Evolutionary conservation across 2,888 invertebrate species (phyloP).

Genomic region (Rotaria magnacalcarata): DNA sequence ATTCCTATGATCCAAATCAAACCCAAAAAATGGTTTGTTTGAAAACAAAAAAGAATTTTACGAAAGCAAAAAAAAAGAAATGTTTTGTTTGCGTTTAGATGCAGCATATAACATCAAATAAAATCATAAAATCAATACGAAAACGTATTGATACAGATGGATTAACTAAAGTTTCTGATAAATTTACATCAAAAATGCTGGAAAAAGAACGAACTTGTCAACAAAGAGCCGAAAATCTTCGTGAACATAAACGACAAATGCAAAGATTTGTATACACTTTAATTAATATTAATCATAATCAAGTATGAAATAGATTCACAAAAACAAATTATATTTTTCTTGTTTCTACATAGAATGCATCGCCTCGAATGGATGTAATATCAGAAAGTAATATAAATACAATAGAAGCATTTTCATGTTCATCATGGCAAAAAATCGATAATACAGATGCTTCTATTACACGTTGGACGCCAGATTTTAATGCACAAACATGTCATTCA

Average conservation of each 20-base stretch:
- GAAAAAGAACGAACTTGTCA: conserved; percentile 26
- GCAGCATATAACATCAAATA: neutral
- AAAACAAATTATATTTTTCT: neutral
- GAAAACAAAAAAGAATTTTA: neutral
- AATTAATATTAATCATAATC: neutral
- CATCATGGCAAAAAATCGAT: conserved; percentile 29
- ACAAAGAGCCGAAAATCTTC: neutral
- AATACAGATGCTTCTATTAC: neutral
- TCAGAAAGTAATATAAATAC: conserved; percentile 22
- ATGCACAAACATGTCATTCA: neutral
- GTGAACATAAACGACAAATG: conserved; percentile 19
- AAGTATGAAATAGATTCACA: neutral
- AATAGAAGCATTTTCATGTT: neutral
- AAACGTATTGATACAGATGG: conserved; percentile 41
- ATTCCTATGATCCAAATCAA: neutral
- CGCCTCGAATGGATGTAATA: neutral
- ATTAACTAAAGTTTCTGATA: conserved; percentile 38
- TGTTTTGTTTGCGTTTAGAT: neutral
- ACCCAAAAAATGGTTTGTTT: neutral
- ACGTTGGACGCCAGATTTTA: conserved; percentile 10
- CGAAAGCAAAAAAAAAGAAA: too few relatives aligned
- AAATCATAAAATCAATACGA: neutral
- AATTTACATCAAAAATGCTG: neutral
- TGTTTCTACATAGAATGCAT: neutral
- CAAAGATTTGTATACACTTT: neutral